These are phyloP conservation scores for Holocentrus rufus DNA, from an alignment of 2,797 vertebrate genomes.

Conservation along the genomic window DNA sequence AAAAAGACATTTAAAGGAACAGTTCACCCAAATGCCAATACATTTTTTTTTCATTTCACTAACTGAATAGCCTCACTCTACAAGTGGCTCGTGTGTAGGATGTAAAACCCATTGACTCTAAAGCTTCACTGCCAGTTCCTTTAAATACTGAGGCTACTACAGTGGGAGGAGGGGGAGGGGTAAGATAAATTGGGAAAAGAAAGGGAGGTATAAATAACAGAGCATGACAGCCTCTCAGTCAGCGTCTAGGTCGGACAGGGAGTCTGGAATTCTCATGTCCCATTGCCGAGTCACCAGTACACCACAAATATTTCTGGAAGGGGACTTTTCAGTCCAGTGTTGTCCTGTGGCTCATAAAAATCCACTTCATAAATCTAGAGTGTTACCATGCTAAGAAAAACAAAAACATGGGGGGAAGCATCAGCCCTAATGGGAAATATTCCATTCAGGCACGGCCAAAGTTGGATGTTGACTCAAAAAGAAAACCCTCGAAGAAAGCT, in stretches of 20 bases:
- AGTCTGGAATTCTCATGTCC: constrained; percentile 41
- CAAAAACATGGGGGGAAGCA: constrained; percentile 49
- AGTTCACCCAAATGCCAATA: too few relatives aligned
- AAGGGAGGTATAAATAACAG: constrained; percentile 34
- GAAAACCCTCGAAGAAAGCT: constrained; percentile 31
- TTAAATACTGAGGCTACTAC: neutral
- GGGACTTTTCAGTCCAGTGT: constrained; percentile 56
- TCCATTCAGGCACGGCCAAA: constrained; percentile 28
- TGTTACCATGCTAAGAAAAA: constrained; percentile 64
- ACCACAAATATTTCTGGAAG: constrained; percentile 71
- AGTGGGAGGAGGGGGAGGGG: constrained; percentile 9
- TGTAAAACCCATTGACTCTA: too few relatives aligned
- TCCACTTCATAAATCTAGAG: constrained; percentile 60
- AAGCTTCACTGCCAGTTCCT: too few relatives aligned
- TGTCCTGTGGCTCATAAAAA: constrained; percentile 59
- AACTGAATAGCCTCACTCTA: neutral
- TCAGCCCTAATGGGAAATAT: constrained; percentile 55
- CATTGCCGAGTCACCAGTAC: constrained; percentile 58
- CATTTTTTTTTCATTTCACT: too few relatives aligned
- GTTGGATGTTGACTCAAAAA: constrained; percentile 47
- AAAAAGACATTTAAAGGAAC: too few relatives aligned
- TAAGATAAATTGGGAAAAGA: constrained; percentile 12
- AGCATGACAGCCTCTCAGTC: constrained; percentile 33
- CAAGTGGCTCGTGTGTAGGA: neutral
- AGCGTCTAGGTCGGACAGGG: constrained; percentile 29